Evolutionary conservation across 2,888 invertebrate species (phyloP), one percentile per base, ranked within the genome.

Genomic region (Strigamia maritima): DNA sequence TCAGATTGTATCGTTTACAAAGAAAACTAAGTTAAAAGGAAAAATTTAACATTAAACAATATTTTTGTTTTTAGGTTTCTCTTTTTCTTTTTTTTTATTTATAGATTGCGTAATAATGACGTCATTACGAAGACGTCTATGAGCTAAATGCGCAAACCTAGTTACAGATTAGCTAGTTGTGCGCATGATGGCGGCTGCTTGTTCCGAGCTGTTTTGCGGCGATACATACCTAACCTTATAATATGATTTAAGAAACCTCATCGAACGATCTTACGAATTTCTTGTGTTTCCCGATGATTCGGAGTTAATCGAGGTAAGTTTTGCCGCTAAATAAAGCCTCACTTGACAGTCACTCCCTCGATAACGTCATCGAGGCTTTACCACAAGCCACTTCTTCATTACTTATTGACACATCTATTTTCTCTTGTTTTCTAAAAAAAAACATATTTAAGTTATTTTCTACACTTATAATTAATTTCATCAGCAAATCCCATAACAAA

Each of bases 121-220:
- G 54, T 54, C 54, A 54, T 54, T n/a, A 19, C n/a, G 4, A 54
- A n/a, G 19, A 54, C 54, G 54, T n/a, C 54, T 10, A 54, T 7
- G 54, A 54, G 16, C 7, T 19, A 19, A n/a, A 54, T 54, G 54
- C 54, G 54, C 54, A 54, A 19, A 19, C 4, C 3, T 12, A 19
- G 14, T 4, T 6, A 4, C 6, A n/a, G 6, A 12, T n/a, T 7
- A 4, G 4, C 54, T 4, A 54, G 14, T 54, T 19, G 19, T 54
- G 54, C 54, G 54, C 54, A 54, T 54, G 54, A 54, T 54, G 54
- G 54, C 54, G 14, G 54, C 54, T 19, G 54, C 54, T 54, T 54
- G 54, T 54, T 54, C 54, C 54, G 54, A 54, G 54, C 14, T 19
- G 54, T 54, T 54, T 54, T 19, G 54, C 14, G 10, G 38, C 10